phyloP scores from a whole-genome alignment of 2,888 invertebrate species.

The Apantesis nais region DNA sequence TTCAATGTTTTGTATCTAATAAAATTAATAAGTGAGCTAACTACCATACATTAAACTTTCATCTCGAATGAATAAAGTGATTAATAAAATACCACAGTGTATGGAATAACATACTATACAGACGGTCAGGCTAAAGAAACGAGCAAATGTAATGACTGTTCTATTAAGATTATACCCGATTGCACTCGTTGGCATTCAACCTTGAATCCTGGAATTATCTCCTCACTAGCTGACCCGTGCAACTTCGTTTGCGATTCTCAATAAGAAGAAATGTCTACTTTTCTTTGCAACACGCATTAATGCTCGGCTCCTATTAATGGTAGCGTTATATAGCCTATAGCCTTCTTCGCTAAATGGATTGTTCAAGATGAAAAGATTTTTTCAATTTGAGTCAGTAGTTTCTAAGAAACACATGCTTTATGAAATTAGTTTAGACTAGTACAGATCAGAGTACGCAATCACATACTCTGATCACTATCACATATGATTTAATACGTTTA shows the following conservation, averaged over 20 bases:
- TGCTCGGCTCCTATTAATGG: background rate
- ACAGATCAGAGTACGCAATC: too few relatives aligned
- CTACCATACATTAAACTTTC: background rate
- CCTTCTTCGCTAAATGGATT: background rate
- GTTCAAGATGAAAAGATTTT: background rate
- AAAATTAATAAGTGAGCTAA: background rate
- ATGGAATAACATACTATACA: conserved; percentile 8
- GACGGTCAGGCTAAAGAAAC: conserved; percentile 27
- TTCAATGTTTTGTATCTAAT: background rate
- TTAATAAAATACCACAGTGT: background rate
- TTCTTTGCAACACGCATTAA: background rate
- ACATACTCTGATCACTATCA: too few relatives aligned
- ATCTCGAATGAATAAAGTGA: conserved; percentile 6
- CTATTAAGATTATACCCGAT: conserved; percentile 40
- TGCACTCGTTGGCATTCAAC: conserved; percentile 26
- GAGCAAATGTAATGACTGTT: conserved; percentile 32
- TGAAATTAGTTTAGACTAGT: background rate
- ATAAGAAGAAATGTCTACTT: background rate
- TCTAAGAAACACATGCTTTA: background rate
- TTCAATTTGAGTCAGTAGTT: background rate
- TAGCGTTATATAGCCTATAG: background rate
- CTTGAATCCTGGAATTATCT: conserved; percentile 35
- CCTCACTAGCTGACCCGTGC: conserved; percentile 4
- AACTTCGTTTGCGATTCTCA: background rate
- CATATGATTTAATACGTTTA: conserved; percentile 13